phyloP scores from a whole-genome alignment of 2,888 invertebrate genomes.

The Lasioglossum villosulum region DNA sequence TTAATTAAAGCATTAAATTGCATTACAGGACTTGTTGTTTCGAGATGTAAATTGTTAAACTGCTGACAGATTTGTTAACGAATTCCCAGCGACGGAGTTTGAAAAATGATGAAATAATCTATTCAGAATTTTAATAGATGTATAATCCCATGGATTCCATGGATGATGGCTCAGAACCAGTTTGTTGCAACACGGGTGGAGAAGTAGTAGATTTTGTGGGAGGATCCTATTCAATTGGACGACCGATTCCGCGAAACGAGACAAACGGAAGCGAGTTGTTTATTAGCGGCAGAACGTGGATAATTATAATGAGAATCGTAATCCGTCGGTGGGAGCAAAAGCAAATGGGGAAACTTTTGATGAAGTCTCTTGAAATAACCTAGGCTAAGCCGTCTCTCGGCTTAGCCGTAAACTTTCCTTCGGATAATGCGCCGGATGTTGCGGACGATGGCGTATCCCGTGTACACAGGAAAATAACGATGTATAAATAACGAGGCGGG shows the following conservation, averaged over 20 bases:
- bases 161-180: no score
- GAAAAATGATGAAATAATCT: no score
- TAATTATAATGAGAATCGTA: constrained; percentile 60
- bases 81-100: no score
- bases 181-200: neutral
- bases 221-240: neutral
- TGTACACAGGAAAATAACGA: constrained; percentile 9
- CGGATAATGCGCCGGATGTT: constrained; percentile 40
- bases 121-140: no score
- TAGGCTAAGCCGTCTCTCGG: constrained; percentile 45
- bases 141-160: no score
- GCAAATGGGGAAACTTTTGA: constrained; percentile 61
- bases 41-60: no score
- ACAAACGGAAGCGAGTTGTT: constrained; percentile 43
- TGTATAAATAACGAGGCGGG: constrained; percentile 31
- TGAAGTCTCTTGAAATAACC: constrained; percentile 60
- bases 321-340: constrained; percentile 38
- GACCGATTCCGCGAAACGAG: neutral
- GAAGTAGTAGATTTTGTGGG: neutral
- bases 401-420: constrained; percentile 48
- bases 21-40: no score
- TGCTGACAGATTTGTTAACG: no score
- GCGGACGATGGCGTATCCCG: constrained; percentile 1
- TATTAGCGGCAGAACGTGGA: constrained; percentile 29
- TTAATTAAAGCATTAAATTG: no score